These are phyloP conservation scores for Ceyx margarethae DNA, from an alignment of 2,113 vertebrate species.

Conservation along the genomic window DNA sequence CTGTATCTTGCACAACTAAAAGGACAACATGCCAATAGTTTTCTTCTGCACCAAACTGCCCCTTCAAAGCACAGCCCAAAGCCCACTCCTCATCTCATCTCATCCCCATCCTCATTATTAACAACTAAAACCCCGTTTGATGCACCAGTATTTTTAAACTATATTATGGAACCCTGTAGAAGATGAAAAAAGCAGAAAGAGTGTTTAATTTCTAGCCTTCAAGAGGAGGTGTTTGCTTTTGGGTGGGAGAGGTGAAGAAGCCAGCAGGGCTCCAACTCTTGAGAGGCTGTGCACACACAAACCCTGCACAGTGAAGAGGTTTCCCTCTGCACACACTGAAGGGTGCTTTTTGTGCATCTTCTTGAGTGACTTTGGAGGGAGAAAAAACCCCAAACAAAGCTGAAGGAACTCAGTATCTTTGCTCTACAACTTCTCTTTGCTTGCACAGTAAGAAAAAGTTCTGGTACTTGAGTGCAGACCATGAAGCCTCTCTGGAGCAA, in stretches of 20 bases:
- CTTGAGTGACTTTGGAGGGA: background rate
- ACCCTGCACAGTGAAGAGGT: accelerated
- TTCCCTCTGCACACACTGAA: accelerated
- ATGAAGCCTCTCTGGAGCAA: background rate
- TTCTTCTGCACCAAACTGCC: background rate
- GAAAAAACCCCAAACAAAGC: background rate
- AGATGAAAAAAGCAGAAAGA: background rate
- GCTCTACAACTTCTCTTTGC: background rate
- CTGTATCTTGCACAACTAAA: background rate
- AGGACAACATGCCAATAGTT: background rate
- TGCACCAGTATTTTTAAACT: background rate
- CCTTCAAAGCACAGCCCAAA: background rate
- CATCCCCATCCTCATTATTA: background rate
- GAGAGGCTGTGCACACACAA: accelerated
- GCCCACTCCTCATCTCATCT: background rate
- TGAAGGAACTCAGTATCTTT: background rate
- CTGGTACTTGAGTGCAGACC: background rate
- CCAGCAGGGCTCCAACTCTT: background rate
- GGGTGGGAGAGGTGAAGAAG: background rate
- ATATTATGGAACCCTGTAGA: no score
- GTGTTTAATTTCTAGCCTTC: background rate
- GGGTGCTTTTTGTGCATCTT: background rate
- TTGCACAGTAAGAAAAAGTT: background rate
- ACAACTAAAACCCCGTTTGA: background rate
- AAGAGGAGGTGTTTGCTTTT: background rate